Conservation (phyloP, 2,113 vertebrate genomes). For the Oryzias celebensis region DNA sequence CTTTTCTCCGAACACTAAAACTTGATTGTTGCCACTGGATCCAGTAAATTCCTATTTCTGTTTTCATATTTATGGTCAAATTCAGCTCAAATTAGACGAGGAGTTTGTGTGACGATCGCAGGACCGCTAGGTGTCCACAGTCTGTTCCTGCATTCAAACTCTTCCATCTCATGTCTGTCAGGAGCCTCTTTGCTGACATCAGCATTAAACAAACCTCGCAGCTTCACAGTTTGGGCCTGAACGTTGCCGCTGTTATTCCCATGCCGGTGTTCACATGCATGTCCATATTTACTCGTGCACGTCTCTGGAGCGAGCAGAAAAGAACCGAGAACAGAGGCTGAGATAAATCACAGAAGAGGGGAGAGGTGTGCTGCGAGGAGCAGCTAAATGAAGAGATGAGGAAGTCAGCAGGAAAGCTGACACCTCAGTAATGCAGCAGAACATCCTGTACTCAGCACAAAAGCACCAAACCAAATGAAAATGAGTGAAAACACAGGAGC, state of each 20-base stretch:
- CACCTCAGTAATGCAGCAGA: conserved; percentile 40
- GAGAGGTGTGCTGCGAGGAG: neutral
- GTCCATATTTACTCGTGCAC: conserved; percentile 15
- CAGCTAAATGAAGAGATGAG: conserved; percentile 23
- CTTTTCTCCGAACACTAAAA: too few relatives aligned
- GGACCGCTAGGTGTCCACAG: too few relatives aligned
- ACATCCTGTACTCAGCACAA: conserved; percentile 29
- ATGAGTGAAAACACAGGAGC: neutral
- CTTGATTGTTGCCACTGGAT: too few relatives aligned
- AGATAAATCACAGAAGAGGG: conserved; percentile 1
- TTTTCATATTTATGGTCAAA: neutral
- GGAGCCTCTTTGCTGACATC: conserved; percentile 21
- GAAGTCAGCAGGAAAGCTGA: conserved; percentile 31
- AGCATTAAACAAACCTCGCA: conserved; percentile 11
- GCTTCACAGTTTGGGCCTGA: neutral
- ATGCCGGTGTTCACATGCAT: conserved; percentile 36
- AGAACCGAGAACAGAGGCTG: neutral
- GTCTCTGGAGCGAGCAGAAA: conserved; percentile 8
- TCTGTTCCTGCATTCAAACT: too few relatives aligned
- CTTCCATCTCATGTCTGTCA: too few relatives aligned
- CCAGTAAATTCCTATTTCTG: too few relatives aligned
- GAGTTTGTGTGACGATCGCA: too few relatives aligned
- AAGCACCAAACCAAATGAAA: neutral
- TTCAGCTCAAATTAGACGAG: neutral
- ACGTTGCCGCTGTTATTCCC: conserved; percentile 1